phyloP scores from a whole-genome alignment of 2,888 invertebrate species.

The Ischnus inquisitorius region DNA sequence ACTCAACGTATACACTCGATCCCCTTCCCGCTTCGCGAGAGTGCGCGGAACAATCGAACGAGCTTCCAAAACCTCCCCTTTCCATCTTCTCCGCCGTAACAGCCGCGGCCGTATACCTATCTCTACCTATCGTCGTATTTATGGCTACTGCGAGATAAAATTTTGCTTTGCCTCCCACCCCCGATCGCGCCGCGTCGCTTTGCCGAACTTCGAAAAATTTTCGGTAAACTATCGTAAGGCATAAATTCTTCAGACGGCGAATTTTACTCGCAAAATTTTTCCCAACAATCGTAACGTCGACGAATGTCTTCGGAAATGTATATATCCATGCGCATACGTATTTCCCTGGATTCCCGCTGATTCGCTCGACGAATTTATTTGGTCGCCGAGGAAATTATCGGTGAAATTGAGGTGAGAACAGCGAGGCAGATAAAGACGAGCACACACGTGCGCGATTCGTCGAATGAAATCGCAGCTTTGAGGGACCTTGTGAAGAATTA shows the following conservation, averaged over 20 bases:
- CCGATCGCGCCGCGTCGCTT: background rate
- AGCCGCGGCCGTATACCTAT: slow-evolving; percentile 44
- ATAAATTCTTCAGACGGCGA: slow-evolving; percentile 29
- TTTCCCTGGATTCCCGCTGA: slow-evolving; percentile 17
- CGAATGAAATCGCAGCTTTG: slow-evolving; percentile 2
- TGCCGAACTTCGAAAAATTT: slow-evolving; percentile 58
- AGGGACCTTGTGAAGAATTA: slow-evolving; percentile 60
- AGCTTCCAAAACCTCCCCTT: slow-evolving; percentile 56
- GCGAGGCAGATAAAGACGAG: background rate
- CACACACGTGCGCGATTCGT: background rate
- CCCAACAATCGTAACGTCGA: slow-evolving; percentile 38
- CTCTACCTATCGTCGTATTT: slow-evolving; percentile 59
- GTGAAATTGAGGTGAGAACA: background rate
- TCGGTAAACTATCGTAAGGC: slow-evolving; percentile 45
- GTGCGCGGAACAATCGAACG: slow-evolving; percentile 67
- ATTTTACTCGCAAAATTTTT: slow-evolving; percentile 13
- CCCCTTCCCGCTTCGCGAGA: slow-evolving; percentile 42
- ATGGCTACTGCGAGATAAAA: slow-evolving; percentile 61
- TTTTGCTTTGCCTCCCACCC: slow-evolving; percentile 47
- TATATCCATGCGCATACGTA: background rate
- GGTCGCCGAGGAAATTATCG: background rate
- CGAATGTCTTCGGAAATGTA: slow-evolving; percentile 46
- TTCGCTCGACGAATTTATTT: slow-evolving; percentile 25
- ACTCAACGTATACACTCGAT: background rate
- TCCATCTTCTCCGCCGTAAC: slow-evolving; percentile 49